A percentile compares a stretch with the other conserved stretches of the same genome.
Conservation (phyloP, 2,888 invertebrate species). For the Pollenia labialis region DNA sequence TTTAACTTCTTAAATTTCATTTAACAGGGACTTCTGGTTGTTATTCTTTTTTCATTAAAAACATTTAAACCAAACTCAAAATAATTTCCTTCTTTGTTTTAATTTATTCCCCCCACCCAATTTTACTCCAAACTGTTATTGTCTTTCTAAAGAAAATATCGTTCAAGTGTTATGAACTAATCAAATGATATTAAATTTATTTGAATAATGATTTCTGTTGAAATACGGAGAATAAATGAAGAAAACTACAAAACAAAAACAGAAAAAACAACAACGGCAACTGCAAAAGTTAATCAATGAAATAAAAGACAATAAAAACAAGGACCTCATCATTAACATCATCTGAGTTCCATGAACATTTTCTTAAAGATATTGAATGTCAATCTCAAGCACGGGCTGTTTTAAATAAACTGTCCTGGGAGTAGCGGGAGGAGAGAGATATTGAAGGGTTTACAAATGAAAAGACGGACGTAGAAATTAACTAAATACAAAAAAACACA, state of each 20-base stretch:
- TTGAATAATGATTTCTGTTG: slow-evolving; percentile 83
- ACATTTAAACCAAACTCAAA: slow-evolving; percentile 35
- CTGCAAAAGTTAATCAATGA: slow-evolving; percentile 67
- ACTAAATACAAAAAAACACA: slow-evolving; percentile 37
- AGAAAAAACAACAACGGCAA: slow-evolving; percentile 20
- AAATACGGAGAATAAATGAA: slow-evolving; percentile 74
- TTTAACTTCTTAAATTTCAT: slow-evolving; percentile 66
- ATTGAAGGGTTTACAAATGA: not conserved
- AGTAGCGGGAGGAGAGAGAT: not conserved
- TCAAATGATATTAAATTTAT: slow-evolving; percentile 84
- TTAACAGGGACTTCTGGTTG: slow-evolving; percentile 4
- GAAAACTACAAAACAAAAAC: slow-evolving; percentile 37
- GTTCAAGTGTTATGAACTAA: slow-evolving; percentile 82
- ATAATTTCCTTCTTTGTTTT: slow-evolving; percentile 51
- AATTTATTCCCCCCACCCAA: not conserved
- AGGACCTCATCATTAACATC: slow-evolving; percentile 61
- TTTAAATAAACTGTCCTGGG: not conserved
- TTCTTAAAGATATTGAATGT: slow-evolving; percentile 68
- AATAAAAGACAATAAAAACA: slow-evolving; percentile 40
- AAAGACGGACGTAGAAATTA: slow-evolving; percentile 33
- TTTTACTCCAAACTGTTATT: slow-evolving; percentile 25
- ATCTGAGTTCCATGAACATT: slow-evolving; percentile 53
- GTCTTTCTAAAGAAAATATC: slow-evolving; percentile 71
- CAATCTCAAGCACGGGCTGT: slow-evolving; percentile 49
- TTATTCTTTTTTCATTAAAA: not conserved